Base-by-base conservation (phyloP, 2,113 vertebrate genomes). In the Bagarius yarrelli region DNA sequence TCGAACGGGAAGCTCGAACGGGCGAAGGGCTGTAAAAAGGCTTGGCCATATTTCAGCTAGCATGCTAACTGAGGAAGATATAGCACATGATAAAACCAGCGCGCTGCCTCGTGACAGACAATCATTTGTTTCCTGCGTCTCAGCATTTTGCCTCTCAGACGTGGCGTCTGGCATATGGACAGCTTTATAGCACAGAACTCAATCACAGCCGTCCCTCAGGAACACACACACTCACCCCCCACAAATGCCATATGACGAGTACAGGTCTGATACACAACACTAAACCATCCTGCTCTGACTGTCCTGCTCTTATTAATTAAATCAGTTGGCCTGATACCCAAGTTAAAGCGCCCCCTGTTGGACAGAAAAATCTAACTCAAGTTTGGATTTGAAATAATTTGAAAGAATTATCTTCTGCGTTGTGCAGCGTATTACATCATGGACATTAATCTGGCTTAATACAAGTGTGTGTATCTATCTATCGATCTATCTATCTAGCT, bases 91-190 rank as follows among this genome's bases (percentile, higher is more conserved):
- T 81, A 79, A 85, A 74, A 73, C 32, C 67, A 53, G 57, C 32
- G 44, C 63, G 67, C 83, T 88, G 89, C 86, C 85, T 83, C 85
- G 86, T 91, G 90, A 91, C 90, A 89, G 90, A 92, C 91, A 91
- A 93, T 92, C 90, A 78, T 83, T 77, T 30, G 66, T 92, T 89
- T 90, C 89, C 89, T 87, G 76, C 86, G 80, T 88, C 91, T 90
- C 89, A 89, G 81, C 88, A 85, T 91, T 87, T 90, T 89, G 90
- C 90, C 89, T 71, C 86, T 81, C 85, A 93, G 90, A 92, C 85
- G 89, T 90, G 89, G 87, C 84, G 90, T 89, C 90, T 92, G 91
- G 90, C 89, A 88, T 90, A 91, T 87, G 88, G 90, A 91, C 92
- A 93, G 90, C 88, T 92, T 94, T 91, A 91, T 87, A 71, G 87